Percentiles rank a stretch among this genome's conserved stretches.
phyloP scores from a whole-genome alignment of 2,888 invertebrate species.

The Nomada ferruginata region DNA sequence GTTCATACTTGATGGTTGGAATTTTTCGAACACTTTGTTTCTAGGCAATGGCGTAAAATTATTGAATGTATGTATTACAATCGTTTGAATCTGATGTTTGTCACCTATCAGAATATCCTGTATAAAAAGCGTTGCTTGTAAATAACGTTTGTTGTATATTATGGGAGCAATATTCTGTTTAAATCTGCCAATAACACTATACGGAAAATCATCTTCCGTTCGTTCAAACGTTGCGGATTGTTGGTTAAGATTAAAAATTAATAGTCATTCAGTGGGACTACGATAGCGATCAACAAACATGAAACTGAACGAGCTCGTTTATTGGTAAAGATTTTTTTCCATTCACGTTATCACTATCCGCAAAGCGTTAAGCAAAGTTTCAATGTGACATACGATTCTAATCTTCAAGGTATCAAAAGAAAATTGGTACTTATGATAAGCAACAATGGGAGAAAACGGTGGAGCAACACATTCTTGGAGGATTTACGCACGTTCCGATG shows the following conservation, averaged over 20 bases:
- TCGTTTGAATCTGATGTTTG: slow-evolving; percentile 14
- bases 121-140: slow-evolving; percentile 20
- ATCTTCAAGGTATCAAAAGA: slow-evolving; percentile 93
- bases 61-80: slow-evolving; percentile 37
- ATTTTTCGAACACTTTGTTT: slow-evolving; percentile 10
- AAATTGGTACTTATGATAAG: slow-evolving; percentile 98
- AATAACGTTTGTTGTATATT: slow-evolving; percentile 57
- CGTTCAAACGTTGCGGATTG: slow-evolving; percentile 26
- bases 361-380: neutral
- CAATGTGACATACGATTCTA: neutral
- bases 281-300: slow-evolving; percentile 65
- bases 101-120: slow-evolving; percentile 1
- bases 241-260: slow-evolving; percentile 49
- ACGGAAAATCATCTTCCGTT: slow-evolving; percentile 49
- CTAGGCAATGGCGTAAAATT: slow-evolving; percentile 48
- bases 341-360: neutral
- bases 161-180: slow-evolving; percentile 64
- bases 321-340: slow-evolving; percentile 66
- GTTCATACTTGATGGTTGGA: neutral
- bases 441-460: slow-evolving; percentile 98
- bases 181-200: slow-evolving; percentile 52
- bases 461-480: slow-evolving; percentile 95
- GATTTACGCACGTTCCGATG: slow-evolving; percentile 92
- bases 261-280: slow-evolving; percentile 46
- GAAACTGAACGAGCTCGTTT: slow-evolving; percentile 71